Evolutionary conservation across 2,888 invertebrate species (phyloP).

Genomic region (Escarpia spicata): DNA sequence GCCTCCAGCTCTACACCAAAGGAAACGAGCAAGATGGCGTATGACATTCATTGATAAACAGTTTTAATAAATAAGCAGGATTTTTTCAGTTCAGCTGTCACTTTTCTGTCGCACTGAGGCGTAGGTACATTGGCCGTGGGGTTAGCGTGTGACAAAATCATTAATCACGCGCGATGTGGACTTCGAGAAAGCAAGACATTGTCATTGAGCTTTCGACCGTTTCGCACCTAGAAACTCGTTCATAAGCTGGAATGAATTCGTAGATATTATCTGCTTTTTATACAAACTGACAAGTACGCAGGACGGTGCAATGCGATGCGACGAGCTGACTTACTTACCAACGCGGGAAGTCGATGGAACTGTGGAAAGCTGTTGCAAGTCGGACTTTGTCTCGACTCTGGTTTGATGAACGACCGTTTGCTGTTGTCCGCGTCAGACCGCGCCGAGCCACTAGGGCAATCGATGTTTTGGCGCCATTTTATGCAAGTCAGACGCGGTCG

Average conservation of each 20-base stretch:
- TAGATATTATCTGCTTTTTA: not conserved
- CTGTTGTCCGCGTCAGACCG: not conserved
- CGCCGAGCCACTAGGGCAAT: not conserved
- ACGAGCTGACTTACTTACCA: not conserved
- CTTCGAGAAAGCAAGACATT: not conserved
- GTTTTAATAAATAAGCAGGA: not conserved
- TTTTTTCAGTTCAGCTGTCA: not conserved
- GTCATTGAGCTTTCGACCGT: not conserved
- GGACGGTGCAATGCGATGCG: not conserved
- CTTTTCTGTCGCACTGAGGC: not conserved
- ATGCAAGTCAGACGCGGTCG: not conserved
- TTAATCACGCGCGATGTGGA: not conserved
- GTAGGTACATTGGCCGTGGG: not conserved
- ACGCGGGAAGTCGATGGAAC: not conserved
- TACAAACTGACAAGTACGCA: not conserved
- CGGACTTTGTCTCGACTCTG: not conserved
- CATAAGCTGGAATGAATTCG: not conserved
- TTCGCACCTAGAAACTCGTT: not conserved
- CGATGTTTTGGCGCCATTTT: conserved; percentile 13
- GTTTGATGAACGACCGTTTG: not conserved
- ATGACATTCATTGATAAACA: not conserved
- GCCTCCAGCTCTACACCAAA: not conserved
- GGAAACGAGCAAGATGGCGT: not conserved
- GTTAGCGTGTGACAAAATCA: not conserved
- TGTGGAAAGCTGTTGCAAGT: not conserved